phyloP scores from a whole-genome alignment of 2,888 invertebrate genomes.

The Zootermopsis nevadensis region DNA sequence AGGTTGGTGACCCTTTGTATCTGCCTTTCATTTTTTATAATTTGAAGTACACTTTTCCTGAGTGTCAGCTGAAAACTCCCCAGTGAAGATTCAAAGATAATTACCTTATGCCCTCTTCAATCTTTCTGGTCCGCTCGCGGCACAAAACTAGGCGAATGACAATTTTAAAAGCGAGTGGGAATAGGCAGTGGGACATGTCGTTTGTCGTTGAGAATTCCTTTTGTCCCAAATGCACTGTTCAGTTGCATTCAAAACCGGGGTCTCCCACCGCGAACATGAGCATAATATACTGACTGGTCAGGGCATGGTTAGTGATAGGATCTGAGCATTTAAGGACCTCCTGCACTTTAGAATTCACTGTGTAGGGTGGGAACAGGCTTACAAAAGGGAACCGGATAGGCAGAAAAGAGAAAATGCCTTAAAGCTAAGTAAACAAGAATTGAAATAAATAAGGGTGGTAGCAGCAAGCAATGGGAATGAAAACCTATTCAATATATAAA shows the following conservation, averaged over 20 bases:
- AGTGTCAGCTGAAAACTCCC: too few relatives aligned
- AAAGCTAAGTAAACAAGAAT: conserved; percentile 40
- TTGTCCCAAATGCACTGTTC: not conserved
- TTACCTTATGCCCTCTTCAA: too few relatives aligned
- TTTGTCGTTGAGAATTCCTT: not conserved
- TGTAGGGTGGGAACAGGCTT: not conserved
- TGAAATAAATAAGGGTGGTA: conserved; percentile 31
- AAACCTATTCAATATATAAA: conserved; percentile 40
- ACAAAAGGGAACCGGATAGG: not conserved
- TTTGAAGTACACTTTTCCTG: too few relatives aligned
- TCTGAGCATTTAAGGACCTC: not conserved
- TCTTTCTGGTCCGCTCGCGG: not conserved
- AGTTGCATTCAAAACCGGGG: not conserved
- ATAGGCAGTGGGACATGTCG: not conserved
- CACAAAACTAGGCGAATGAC: not conserved
- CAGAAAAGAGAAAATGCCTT: conserved; percentile 35
- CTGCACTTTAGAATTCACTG: not conserved
- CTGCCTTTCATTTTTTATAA: too few relatives aligned
- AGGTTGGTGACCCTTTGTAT: too few relatives aligned
- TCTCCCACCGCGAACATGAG: not conserved
- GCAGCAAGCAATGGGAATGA: not conserved
- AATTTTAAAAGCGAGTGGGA: not conserved
- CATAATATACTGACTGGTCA: conserved; percentile 15
- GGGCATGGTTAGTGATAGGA: not conserved
- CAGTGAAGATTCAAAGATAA: too few relatives aligned